Evolutionary conservation across 2,797 vertebrate genomes (phyloP), one percentile per base, ranked within the genome.

Genomic region (Falco concolor): DNA sequence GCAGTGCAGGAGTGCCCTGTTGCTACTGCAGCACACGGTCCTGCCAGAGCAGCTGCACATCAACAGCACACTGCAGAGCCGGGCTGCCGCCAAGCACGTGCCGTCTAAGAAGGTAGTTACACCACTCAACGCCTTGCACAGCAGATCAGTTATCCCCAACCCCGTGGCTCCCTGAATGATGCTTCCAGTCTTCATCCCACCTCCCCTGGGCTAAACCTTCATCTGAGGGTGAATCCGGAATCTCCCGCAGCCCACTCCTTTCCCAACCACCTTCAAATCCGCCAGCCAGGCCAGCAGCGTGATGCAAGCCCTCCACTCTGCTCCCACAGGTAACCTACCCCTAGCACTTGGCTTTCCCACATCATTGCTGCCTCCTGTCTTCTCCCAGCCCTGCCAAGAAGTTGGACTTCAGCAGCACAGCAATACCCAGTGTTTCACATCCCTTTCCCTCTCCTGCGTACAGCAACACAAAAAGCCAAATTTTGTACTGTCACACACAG

Each of bases 41-140:
- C 50, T 40, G 23, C 20, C 4, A 1, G 40, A 76, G 79, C 36
- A 52, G 49, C 14, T 34, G n/a, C 42, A 13, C 64, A 10, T n/a
- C 25, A 47, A n/a, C 4, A 1, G 9, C 11, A 14, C 63, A 9
- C 52, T 24, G 16, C 0, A 0, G 32, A n/a, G 32, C 47, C 83
- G 42, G 38, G 50, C 83, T 78, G 53, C 49, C 4, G 1, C 49
- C 0, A 0, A 52, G 73, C 74, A 67, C 3, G 0, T 27, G 10
- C 61, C 40, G 6, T 5, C 18, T 47, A 87, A 64, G 27, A n/a
- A 73, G 34, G 78, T 9, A 28, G 10, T 60, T 23, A 30, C 89
- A 22, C 42, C 21, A 45, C 63, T 38, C 75, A 54, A 1, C 9
- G 32, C 56, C n/a, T n/a, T 6, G 45, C 45, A 38, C 20, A 36